Evolutionary conservation across 2,888 invertebrate genomes (phyloP), one percentile per base, ranked within the genome.

Genomic region (Drosophila quinaria): DNA sequence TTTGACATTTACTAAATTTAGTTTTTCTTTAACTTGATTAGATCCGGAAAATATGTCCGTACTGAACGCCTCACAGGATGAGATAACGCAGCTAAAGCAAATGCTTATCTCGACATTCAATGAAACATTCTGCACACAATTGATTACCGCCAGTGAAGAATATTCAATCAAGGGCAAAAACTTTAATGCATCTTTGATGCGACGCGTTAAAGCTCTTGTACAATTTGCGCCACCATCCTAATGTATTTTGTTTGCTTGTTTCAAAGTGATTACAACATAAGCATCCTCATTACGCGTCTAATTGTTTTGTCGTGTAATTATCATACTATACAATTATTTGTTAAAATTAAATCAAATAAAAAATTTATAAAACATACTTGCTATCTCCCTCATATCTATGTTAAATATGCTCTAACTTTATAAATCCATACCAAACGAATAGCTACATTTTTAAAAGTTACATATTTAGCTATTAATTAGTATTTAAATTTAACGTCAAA

Each of bases 181-280:
- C 51, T 96, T 96, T 91, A 94, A 96, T 25, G 96, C 96, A 91
- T 95, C 96, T 0, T 93, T 97, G 9, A 92, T 97, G 56, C 95
- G 97, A 76, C 95, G 97, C 91, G 96, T 97, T 78, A 97, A 97
- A 92, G 94, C 95, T 70, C 94, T 97, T 86, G 94, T 97, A 75
- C 97, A 97, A 92, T 97, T 96, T 93, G 95, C 96, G 44, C 94
- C 95, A 8, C 54, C 56, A 13, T 51, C 44, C 9, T 64, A 58
- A 64, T 39, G 17, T 42, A 13, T 42, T 25, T 1, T 52, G 39
- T 39, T 13, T 54, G 41, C 29, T 11, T 17, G 29, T 25, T 29
- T 25, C 42, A 19, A 37, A 51, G 22, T 51, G 25, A 22, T 49
- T 31, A 6, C 46, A 25, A 33, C 33, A 49, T 15, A 15, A 47